A percentile compares a stretch with the other conserved stretches of the same genome.
These are phyloP conservation scores for Argopecten irradians DNA, from an alignment of 1,140 invertebrate genomes.

Conservation along the genomic window DNA sequence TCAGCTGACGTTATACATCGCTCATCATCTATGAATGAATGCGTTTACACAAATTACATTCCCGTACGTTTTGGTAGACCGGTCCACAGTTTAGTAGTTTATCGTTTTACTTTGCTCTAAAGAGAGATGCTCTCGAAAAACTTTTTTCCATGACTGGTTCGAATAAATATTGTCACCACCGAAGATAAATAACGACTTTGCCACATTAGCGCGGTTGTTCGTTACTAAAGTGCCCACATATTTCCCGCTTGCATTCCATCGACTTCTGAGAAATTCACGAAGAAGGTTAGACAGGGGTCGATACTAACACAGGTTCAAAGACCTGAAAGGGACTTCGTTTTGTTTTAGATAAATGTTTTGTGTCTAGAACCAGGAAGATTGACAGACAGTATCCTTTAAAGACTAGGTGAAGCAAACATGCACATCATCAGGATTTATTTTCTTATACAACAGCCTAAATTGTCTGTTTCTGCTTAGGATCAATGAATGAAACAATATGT, in stretches of 20 bases:
- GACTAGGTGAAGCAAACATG: not conserved
- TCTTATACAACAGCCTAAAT: not conserved
- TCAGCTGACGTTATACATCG: not conserved
- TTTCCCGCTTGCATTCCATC: not conserved
- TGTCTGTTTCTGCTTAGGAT: not conserved
- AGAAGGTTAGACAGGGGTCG: not conserved
- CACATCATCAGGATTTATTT: not conserved
- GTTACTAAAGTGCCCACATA: not conserved
- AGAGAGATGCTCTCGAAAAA: not conserved
- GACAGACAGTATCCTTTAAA: not conserved
- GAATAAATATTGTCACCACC: not conserved
- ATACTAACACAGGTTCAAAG: not conserved
- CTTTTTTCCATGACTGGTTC: not conserved
- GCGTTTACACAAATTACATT: slow-evolving; percentile 11
- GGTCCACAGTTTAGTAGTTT: not conserved
- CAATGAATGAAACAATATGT: not conserved
- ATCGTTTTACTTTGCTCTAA: not conserved
- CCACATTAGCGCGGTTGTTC: not conserved
- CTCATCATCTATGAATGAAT: not conserved
- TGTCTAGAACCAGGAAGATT: not conserved
- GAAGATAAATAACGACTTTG: not conserved
- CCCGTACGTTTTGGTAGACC: not conserved
- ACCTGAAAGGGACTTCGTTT: not conserved
- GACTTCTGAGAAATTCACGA: not conserved
- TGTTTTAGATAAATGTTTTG: not conserved